Conservation (phyloP, 2,888 invertebrate species). For the Seladonia tumulorum region DNA sequence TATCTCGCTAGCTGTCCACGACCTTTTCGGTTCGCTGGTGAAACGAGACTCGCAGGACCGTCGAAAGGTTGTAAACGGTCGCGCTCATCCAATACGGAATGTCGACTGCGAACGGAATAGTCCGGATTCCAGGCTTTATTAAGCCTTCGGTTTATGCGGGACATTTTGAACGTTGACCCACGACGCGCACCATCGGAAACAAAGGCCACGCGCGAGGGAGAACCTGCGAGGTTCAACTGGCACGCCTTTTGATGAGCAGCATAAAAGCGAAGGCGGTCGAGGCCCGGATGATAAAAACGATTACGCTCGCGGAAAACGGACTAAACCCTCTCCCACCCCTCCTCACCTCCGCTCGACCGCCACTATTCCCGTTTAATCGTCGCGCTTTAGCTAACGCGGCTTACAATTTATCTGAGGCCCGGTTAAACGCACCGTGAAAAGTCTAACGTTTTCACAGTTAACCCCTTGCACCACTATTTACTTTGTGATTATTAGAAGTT, state of each 20-base stretch:
- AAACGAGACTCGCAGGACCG: slow-evolving; percentile 54
- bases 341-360: neutral
- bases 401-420: slow-evolving; percentile 1
- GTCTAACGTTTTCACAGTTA: slow-evolving; percentile 9
- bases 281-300: slow-evolving; percentile 53
- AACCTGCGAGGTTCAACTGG: slow-evolving; percentile 41
- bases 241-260: slow-evolving; percentile 61
- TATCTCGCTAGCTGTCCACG: neutral
- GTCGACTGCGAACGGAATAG: slow-evolving; percentile 71
- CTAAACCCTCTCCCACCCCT: neutral
- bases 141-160: slow-evolving; percentile 71
- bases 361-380: slow-evolving; percentile 56
- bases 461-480: too few relatives aligned
- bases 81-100: slow-evolving; percentile 74
- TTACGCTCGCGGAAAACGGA: slow-evolving; percentile 41
- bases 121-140: slow-evolving; percentile 75
- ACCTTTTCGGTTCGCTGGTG: slow-evolving; percentile 11
- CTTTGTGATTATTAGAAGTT: too few relatives aligned
- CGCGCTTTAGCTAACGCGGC: slow-evolving; percentile 41
- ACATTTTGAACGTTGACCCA: slow-evolving; percentile 63
- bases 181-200: slow-evolving; percentile 62
- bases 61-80: slow-evolving; percentile 70
- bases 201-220: slow-evolving; percentile 48
- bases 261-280: slow-evolving; percentile 58
- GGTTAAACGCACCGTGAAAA: slow-evolving; percentile 21